Base-by-base conservation (phyloP, 2,888 invertebrate species). In the Eupithecia centaureata region DNA sequence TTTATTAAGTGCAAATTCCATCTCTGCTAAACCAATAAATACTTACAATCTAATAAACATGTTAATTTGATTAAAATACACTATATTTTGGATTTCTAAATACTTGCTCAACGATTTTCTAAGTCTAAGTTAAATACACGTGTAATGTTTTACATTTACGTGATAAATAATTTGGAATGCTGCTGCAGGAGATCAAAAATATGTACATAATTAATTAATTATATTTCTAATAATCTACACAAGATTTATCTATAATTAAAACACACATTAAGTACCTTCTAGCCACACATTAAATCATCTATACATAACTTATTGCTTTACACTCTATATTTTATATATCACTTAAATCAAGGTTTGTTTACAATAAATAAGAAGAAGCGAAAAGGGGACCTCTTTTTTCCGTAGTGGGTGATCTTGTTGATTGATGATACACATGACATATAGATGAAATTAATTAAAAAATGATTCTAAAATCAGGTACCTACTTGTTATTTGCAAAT, bases 141-240 rank as follows among this genome's bases (percentile, higher is more conserved):
- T 68, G 67, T 79, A 84, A 85, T 86, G 90, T 90, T 82, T 81
- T 1, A 90, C 89, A 89, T 80, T 80, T 74, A 70, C 75, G 73
- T 70, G 68, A 52, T 59, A 64, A 70, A 71, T 74, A 79, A 78
- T 92, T 92, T 92, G 92, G 92, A 92, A 92, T 92, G 92, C 82
- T 82, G 92, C 92, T 91, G 89, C 78, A 89, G 87, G 87, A 87
- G 84, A 86, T 85, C 82, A 74, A 70, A 70, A 64, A 73, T 83
- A 87, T 87, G 73, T 86, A 86, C 84, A 71, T 65, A n/a, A n/a
- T n/a, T n/a, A n/a, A n/a, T n/a, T n/a, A n/a, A n/a, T n/a, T n/a
- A 60, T 63, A 66, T 61, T 69, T 47, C 57, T 73, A 73, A 70
- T 63, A 70, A 63, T 59, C 52, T 72, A 72, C 59, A 65, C 13